A percentile compares a stretch with the other conserved stretches of the same genome.
These are phyloP conservation scores for Candidula unifasciata DNA, from an alignment of 2,888 invertebrate species.

Conservation along the genomic window DNA sequence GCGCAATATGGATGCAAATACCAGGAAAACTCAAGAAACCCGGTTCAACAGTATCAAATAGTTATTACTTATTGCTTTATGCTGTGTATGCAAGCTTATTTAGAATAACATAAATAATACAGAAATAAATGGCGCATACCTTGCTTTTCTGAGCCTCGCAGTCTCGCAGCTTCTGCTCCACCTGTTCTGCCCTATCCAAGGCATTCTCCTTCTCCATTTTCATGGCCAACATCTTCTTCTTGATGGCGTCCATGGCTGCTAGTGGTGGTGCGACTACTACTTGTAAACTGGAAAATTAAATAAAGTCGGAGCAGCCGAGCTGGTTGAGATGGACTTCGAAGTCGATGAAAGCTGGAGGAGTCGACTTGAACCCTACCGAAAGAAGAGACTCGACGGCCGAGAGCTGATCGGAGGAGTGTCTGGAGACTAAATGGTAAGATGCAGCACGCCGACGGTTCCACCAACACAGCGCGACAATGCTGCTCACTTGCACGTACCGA, in stretches of 20 bases:
- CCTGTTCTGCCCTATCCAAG: slow-evolving; percentile 94
- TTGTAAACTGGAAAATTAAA: slow-evolving; percentile 34
- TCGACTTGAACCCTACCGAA: slow-evolving; percentile 36
- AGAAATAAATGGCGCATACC: slow-evolving; percentile 70
- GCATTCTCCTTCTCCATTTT: slow-evolving; percentile 99
- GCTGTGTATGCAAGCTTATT: neutral
- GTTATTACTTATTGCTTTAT: too few species aligned
- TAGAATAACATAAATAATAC: neutral
- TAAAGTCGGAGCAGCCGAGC: slow-evolving; percentile 49
- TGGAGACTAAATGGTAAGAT: slow-evolving; percentile 33
- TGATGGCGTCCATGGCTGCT: slow-evolving; percentile 97
- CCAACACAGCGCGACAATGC: slow-evolving; percentile 24
- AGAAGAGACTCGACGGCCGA: slow-evolving; percentile 31
- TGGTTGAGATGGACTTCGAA: slow-evolving; percentile 57
- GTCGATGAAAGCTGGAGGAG: slow-evolving; percentile 35
- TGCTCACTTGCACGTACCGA: slow-evolving; percentile 31
- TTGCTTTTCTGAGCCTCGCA: slow-evolving; percentile 83
- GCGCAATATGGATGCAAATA: too few species aligned
- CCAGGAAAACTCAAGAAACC: too few species aligned
- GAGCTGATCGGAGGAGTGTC: slow-evolving; percentile 39
- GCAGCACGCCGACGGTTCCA: slow-evolving; percentile 20
- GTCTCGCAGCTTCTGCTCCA: slow-evolving; percentile 94
- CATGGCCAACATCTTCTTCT: slow-evolving; percentile 99
- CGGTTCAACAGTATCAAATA: too few species aligned
- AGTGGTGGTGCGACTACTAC: slow-evolving; percentile 50